Evolutionary conservation across 1,140 invertebrate genomes (phyloP).

Genomic region (Sitobion miscanthi): DNA sequence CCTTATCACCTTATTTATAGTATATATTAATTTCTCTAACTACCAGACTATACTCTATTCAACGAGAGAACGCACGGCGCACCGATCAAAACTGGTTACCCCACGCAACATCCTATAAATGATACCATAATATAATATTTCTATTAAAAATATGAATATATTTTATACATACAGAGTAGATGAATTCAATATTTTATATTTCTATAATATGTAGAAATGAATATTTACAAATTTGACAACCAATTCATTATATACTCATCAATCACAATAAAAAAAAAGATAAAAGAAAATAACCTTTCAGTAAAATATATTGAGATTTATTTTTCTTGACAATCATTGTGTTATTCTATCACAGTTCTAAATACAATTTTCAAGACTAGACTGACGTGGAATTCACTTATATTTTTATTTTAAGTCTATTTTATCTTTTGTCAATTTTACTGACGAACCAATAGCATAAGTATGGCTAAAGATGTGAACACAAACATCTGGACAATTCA

Average conservation of each 20-base stretch:
- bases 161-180: neutral
- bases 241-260: neutral
- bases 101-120: too few species aligned
- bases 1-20: too few species aligned
- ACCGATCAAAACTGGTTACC: too few species aligned
- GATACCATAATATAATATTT: neutral
- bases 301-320: conserved; percentile 3
- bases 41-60: too few species aligned
- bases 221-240: conserved; percentile 8
- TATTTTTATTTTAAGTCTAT: conserved; percentile 9
- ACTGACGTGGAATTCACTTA: neutral
- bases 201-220: neutral
- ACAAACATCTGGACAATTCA: neutral
- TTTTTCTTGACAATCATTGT: conserved; percentile 8
- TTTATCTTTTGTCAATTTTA: neutral
- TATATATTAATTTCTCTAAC: too few species aligned
- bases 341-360: conserved; percentile 1
- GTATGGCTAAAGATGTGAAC: neutral
- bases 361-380: neutral
- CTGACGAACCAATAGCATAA: neutral
- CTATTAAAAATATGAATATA: neutral
- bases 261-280: conserved; percentile 2
- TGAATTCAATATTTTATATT: neutral
- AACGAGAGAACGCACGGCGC: too few species aligned
- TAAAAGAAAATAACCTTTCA: conserved; percentile 8